Conservation (phyloP, 2,113 vertebrate species). For the Leptocoma aspasia region DNA sequence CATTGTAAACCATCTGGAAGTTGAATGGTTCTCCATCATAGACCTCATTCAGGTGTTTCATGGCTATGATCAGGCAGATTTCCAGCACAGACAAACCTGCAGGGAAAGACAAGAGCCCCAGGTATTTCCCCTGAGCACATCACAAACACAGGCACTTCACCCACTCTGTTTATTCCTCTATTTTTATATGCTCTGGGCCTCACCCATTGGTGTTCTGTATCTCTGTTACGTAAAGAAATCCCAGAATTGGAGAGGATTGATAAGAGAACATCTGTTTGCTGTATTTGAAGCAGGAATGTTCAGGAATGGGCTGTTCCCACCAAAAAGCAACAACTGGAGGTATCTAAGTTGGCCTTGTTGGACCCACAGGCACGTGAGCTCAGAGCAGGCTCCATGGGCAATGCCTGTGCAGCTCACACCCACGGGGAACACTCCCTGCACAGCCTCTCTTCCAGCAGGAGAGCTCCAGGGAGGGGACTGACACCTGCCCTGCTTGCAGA, state of each 20-base stretch:
- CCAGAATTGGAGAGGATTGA: accelerated
- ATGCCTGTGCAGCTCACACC: not conserved
- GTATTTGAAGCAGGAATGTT: not conserved
- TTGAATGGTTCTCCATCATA: slow-evolving; percentile 96
- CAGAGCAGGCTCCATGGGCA: not conserved
- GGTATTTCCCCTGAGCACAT: not conserved
- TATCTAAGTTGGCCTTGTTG: accelerated
- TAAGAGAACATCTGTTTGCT: not conserved
- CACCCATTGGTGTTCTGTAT: not conserved
- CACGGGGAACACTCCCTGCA: accelerated
- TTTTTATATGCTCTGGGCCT: not conserved
- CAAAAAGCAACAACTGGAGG: not conserved
- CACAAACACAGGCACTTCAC: not conserved
- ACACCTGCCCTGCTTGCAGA: accelerated
- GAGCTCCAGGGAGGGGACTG: not conserved
- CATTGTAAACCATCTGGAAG: slow-evolving; percentile 98
- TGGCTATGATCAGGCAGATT: slow-evolving; percentile 94
- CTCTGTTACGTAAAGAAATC: accelerated
- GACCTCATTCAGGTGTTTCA: slow-evolving; percentile 94
- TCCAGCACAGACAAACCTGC: slow-evolving; percentile 92
- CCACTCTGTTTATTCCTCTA: not conserved
- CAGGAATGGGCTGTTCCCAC: not conserved
- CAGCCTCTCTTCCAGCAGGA: accelerated
- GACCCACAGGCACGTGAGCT: accelerated
- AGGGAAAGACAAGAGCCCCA: not conserved